Evolutionary conservation across 2,113 vertebrate species (phyloP), one percentile per base, ranked within the genome.

Genomic region (Cololabis saira): DNA sequence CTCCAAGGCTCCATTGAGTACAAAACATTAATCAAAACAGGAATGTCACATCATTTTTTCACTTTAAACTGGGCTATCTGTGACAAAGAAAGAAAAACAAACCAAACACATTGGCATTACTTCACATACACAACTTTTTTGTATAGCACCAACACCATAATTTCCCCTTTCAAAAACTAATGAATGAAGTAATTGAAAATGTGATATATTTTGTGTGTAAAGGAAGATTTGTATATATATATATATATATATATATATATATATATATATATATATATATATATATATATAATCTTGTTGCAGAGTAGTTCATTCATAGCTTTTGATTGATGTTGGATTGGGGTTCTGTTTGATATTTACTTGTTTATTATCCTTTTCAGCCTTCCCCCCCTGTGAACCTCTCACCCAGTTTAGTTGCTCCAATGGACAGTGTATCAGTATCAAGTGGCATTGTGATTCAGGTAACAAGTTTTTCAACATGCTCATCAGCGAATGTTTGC

Each of bases 361-460:
- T 16, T 60, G 0, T 56, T 14, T 40, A n/a, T 11, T 17, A 27
- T 24, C 42, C 27, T 65, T 76, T 72, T 50, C 92, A 99, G 98
- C 94, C 53, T 96, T 98, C 67, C 96, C 97, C 59, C 98, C 96
- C 0, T 99, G 97, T 84, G 95, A 97, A 52, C 93, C 94, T 7
- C 83, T 96, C 24, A 95, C 92, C 67, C 95, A 99, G 64, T 99
- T 99, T 90, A 93, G 95, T 86, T 99, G 98, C 79, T 93, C 90
- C 86, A 99, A 94, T 52, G 95, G 96, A 53, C 94, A 95, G 64
- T 99, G 98, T 80, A 94, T 99, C 89, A 98, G 93, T 73, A 92
- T 86, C 73, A 96, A 95, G 71, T 99, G 97, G 97, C 95, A 93
- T 21, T 99, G 98, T 45, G 98, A 99, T 80, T 94, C 97, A 89